Conservation (phyloP, 2,113 vertebrate genomes). For the Halichoerus grypus region DNA sequence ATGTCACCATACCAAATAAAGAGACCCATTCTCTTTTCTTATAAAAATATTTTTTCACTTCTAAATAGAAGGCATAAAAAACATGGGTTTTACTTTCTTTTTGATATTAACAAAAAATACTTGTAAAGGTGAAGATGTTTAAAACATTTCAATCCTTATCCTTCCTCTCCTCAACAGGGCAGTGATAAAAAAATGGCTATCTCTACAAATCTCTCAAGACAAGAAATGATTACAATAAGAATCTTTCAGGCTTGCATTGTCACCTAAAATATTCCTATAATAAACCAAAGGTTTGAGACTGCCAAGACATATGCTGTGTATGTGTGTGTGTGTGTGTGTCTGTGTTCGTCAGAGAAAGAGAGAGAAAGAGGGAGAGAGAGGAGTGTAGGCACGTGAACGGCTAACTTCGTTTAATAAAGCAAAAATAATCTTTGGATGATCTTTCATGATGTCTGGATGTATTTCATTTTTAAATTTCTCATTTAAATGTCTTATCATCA, state of each 20-base stretch:
- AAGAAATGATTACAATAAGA: neutral
- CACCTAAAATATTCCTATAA: neutral
- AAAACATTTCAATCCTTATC: neutral
- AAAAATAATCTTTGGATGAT: neutral
- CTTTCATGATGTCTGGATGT: neutral
- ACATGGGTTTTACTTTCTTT: neutral
- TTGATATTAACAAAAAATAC: neutral
- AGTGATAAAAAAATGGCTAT: neutral
- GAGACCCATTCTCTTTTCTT: neutral
- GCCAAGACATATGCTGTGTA: neutral
- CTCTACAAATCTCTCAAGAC: slow-evolving; percentile 42
- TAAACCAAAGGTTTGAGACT: neutral
- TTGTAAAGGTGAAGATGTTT: neutral
- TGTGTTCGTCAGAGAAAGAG: neutral
- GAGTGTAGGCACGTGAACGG: neutral
- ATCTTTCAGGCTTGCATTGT: neutral
- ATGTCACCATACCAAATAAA: neutral
- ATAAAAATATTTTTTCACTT: neutral
- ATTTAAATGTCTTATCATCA: neutral
- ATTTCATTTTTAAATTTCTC: neutral
- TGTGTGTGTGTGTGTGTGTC: neutral
- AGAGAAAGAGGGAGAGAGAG: too few relatives aligned
- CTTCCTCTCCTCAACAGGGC: neutral
- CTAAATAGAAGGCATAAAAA: neutral
- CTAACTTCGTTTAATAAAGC: neutral